phyloP scores from a whole-genome alignment of 1,140 invertebrate species.

The Temnothorax nylanderi region DNA sequence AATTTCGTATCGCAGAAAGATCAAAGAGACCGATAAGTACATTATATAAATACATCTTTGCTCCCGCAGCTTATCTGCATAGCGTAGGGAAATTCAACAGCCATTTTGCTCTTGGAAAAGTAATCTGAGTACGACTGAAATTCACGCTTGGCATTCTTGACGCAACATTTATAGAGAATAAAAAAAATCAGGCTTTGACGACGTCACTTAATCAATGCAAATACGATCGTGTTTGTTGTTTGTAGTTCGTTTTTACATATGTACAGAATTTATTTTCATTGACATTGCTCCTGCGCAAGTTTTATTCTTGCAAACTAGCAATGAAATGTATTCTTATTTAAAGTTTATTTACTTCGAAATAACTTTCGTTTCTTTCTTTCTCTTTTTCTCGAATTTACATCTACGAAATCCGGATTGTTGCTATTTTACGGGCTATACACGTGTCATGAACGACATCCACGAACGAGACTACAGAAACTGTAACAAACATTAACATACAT shows the following conservation, averaged over 20 bases:
- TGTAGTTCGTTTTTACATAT: not conserved
- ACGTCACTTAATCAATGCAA: not conserved
- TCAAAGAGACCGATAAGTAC: slow-evolving; percentile 7
- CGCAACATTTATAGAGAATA: not conserved
- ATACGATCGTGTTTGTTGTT: not conserved
- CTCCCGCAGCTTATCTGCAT: not conserved
- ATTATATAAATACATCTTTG: slow-evolving; percentile 1
- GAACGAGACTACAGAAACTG: not conserved
- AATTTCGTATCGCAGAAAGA: slow-evolving; percentile 16
- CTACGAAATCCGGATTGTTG: not conserved
- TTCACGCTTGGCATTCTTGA: not conserved
- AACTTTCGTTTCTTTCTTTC: slow-evolving; percentile 1
- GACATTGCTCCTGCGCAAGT: not conserved
- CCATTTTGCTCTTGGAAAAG: not conserved
- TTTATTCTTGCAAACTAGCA: slow-evolving; percentile 17
- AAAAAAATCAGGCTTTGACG: not conserved
- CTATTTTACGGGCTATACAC: not conserved
- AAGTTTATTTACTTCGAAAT: slow-evolving; percentile 29
- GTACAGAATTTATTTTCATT: slow-evolving; percentile 16
- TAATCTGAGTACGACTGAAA: slow-evolving; percentile 14
- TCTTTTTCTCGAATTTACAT: slow-evolving; percentile 11
- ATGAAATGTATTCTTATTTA: slow-evolving; percentile 15
- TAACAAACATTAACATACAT: not conserved
- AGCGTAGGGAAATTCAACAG: not conserved
- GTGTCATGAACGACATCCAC: not conserved